Conservation (phyloP, 2,888 invertebrate genomes). For the Hyposoter dolosus region DNA sequence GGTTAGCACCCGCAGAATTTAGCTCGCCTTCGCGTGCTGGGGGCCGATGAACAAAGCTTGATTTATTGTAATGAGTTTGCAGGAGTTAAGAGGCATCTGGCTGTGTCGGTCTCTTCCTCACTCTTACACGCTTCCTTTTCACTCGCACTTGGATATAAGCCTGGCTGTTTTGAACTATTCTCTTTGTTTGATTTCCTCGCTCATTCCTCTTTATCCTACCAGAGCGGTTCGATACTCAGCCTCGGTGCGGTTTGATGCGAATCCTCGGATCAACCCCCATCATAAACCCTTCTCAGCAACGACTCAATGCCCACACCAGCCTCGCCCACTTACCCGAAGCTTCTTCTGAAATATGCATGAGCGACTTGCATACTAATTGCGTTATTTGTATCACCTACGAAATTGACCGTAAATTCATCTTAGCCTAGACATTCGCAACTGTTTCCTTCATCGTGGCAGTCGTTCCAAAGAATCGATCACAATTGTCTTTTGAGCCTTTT, state of each 20-base stretch:
- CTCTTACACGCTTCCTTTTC: constrained; percentile 64
- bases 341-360: constrained; percentile 83
- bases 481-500: neutral
- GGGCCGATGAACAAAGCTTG: constrained; percentile 85
- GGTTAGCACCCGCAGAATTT: constrained; percentile 82
- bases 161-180: constrained; percentile 37
- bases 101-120: constrained; percentile 65
- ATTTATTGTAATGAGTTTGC: constrained; percentile 85
- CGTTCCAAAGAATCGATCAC: constrained; percentile 24
- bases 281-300: constrained; percentile 85
- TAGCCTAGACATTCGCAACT: constrained; percentile 59
- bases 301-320: constrained; percentile 73
- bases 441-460: neutral
- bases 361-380: constrained; percentile 83
- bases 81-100: constrained; percentile 83
- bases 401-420: constrained; percentile 72
- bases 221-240: constrained; percentile 80
- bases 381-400: constrained; percentile 82
- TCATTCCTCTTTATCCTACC: constrained; percentile 59
- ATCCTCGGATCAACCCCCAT: constrained; percentile 84
- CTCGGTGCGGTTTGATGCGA: constrained; percentile 83
- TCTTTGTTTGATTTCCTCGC: constrained; percentile 58
- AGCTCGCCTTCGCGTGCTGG: constrained; percentile 78
- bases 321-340: constrained; percentile 69
- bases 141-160: constrained; percentile 34